Evolutionary conservation across 2,888 invertebrate genomes (phyloP).

Genomic region (Congeria kusceri): DNA sequence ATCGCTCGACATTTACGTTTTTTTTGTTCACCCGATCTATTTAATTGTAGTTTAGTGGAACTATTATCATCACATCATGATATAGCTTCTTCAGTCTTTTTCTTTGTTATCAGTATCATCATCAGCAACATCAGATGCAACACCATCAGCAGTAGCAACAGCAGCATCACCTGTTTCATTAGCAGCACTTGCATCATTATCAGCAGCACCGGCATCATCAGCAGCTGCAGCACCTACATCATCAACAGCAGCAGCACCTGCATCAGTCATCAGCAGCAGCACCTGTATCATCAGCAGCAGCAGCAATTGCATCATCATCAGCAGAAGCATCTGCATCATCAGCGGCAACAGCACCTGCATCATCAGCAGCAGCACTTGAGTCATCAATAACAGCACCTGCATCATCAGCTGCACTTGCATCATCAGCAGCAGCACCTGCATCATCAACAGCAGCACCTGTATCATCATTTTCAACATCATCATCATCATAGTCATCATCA

Average conservation of each 20-base stretch:
- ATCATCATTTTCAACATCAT: too few species aligned
- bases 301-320: too few species aligned
- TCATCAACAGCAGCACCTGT: background rate
- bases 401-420: background rate
- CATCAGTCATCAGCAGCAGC: too few species aligned
- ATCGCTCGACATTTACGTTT: too few species aligned
- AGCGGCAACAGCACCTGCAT: background rate
- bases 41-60: background rate
- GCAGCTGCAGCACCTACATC: too few species aligned
- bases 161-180: too few species aligned
- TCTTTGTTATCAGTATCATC: background rate
- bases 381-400: background rate
- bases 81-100: background rate
- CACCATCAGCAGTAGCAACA: background rate
- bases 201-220: too few species aligned
- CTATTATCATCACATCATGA: slow-evolving; percentile 1
- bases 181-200: too few species aligned
- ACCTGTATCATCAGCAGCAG: too few species aligned
- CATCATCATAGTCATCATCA: too few species aligned
- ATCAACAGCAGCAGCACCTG: too few species aligned
- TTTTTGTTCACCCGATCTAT: too few species aligned
- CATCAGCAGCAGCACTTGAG: background rate
- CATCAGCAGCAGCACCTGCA: background rate
- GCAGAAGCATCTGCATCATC: background rate
- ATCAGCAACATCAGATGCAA: background rate